Evolutionary conservation across 2,113 vertebrate genomes (phyloP), one percentile per base, ranked within the genome.

Genomic region (Xiphophorus maculatus): DNA sequence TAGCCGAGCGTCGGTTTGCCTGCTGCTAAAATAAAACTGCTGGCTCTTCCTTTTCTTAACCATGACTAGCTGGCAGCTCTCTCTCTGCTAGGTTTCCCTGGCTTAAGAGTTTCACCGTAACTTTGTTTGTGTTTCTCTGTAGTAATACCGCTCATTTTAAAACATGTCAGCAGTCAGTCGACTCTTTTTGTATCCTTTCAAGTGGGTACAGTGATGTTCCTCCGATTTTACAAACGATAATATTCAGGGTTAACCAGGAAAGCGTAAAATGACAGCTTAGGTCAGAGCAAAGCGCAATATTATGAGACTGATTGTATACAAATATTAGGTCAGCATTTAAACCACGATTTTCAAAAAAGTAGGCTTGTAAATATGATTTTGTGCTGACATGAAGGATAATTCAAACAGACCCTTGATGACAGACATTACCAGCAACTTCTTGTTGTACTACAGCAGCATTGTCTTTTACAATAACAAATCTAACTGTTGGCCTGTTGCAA

Each of bases 21-120:
- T 87, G 89, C 84, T 66, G 81, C 93, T 94, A 93, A 83, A 92
- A 87, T 87, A 91, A 90, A 88, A 88, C 83, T 67, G 69, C 77
- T 83, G 67, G 86, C 91, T 92, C 83, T 90, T 90, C 81, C 82
- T 83, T 69, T 88, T 91, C 85, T 88, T n/a, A 58, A 75, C 82
- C 79, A 73, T 77, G 86, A 81, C 84, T 71, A 82, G 88, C 85
- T 85, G 87, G 86, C 84, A 85, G 42, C 67, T 71, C 71, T n/a
- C 71, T n/a, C 58, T 69, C 63, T 79, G 66, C 48, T 73, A 42
- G 42, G 5, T 63, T 79, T 78, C 60, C 29, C 67, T 84, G 61
- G 22, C 33, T 32, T 77, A 54, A 14, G 28, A 69, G 66, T 35
- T 29, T 68, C 5, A 63, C 40, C 48, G 25, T 5, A 25, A 54